Evolutionary conservation across 1,140 invertebrate species (phyloP).

Genomic region (Laupala kohalensis): DNA sequence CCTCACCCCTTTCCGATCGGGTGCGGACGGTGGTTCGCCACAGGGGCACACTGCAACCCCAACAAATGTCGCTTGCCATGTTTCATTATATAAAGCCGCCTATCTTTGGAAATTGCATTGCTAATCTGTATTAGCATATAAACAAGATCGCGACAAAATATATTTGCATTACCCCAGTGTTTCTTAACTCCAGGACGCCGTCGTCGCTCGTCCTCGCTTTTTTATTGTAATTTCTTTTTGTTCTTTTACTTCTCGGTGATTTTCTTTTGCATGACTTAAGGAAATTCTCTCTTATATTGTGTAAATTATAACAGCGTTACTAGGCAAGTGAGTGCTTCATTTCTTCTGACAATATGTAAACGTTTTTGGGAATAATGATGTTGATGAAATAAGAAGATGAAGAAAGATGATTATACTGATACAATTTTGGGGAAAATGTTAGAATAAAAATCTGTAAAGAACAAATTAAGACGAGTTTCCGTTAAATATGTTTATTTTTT

Average conservation of each 20-base stretch:
- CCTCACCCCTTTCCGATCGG: background rate
- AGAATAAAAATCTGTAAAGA: too few relatives aligned
- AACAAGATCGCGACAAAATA: conserved; percentile 13
- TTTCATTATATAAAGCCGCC: background rate
- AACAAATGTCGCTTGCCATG: conserved; percentile 2
- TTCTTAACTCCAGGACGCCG: background rate
- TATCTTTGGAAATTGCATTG: conserved; percentile 1
- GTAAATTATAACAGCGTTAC: conserved; percentile 11
- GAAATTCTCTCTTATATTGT: conserved; percentile 2
- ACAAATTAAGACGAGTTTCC: too few relatives aligned
- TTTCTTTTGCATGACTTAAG: conserved; percentile 2
- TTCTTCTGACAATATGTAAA: conserved; percentile 12
- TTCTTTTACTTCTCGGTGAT: background rate
- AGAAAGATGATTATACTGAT: too few relatives aligned
- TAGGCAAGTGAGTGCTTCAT: conserved; percentile 4
- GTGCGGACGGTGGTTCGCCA: background rate
- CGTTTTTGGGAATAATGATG: conserved; percentile 7
- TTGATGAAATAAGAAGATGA: background rate
- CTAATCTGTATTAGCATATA: conserved; percentile 14
- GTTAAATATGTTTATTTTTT: too few relatives aligned
- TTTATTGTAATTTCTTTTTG: background rate
- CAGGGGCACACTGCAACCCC: background rate
- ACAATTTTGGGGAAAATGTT: too few relatives aligned
- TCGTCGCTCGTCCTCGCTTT: background rate
- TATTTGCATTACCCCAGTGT: conserved; percentile 10